A percentile compares a stretch with the other conserved stretches of the same genome.
phyloP scores from a whole-genome alignment of 2,113 vertebrate species.

The Gasterosteus aculeatus region DNA sequence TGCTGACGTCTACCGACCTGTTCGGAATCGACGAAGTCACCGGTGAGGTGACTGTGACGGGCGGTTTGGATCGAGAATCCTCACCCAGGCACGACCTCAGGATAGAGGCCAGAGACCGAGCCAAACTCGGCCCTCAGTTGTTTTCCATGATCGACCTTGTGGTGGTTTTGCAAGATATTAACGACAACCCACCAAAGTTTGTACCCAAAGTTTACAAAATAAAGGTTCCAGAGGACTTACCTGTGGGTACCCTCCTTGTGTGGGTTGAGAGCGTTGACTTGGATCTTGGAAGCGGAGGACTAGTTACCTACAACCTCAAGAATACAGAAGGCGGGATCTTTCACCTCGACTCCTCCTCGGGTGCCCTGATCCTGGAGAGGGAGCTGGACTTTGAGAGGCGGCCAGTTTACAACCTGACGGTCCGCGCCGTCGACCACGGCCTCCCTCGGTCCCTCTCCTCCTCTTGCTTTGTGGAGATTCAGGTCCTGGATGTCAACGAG shows the following conservation, averaged over 20 bases:
- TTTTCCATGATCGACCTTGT: slow-evolving; percentile 84
- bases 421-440: slow-evolving; percentile 89
- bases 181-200: slow-evolving; percentile 93
- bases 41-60: slow-evolving; percentile 86
- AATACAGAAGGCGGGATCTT: slow-evolving; percentile 86
- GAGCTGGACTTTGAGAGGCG: slow-evolving; percentile 92
- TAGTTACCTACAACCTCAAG: slow-evolving; percentile 87
- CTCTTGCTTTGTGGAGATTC: slow-evolving; percentile 89
- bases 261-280: slow-evolving; percentile 92
- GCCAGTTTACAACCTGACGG: slow-evolving; percentile 88
- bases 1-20: slow-evolving; percentile 85
- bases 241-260: slow-evolving; percentile 85
- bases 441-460: slow-evolving; percentile 87
- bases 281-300: slow-evolving; percentile 86
- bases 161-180: slow-evolving; percentile 89
- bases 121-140: slow-evolving; percentile 82
- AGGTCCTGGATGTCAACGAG: slow-evolving; percentile 93
- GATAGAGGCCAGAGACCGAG: slow-evolving; percentile 90
- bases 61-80: slow-evolving; percentile 87
- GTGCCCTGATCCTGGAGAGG: slow-evolving; percentile 87
- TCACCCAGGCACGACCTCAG: slow-evolving; percentile 84
- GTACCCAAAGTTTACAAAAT: slow-evolving; percentile 83
- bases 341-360: slow-evolving; percentile 83
- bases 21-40: slow-evolving; percentile 88
- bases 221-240: slow-evolving; percentile 91